Evolutionary conservation across 2,888 invertebrate species (phyloP).

Genomic region (Psylliodes chrysocephalus): DNA sequence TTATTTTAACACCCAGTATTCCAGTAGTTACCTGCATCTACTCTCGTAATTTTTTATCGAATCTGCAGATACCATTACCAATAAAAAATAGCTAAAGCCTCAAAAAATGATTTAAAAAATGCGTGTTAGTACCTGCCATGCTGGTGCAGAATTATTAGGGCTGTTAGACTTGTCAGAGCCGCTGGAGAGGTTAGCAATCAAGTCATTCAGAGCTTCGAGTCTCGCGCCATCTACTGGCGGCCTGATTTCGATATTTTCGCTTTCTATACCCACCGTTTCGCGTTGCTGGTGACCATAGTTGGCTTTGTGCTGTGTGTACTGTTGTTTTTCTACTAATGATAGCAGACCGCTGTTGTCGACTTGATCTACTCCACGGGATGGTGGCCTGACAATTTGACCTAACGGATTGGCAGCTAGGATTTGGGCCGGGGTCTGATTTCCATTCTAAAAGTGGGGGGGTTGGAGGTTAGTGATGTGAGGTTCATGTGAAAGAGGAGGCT

Average conservation of each 20-base stretch:
- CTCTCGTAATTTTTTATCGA: no score
- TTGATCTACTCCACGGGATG: conserved; percentile 51
- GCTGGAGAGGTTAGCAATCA: conserved; percentile 64
- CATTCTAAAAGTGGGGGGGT: conserved; percentile 51
- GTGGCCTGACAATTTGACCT: conserved; percentile 56
- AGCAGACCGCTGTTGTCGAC: conserved; percentile 60
- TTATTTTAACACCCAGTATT: no score
- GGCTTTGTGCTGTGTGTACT: conserved; percentile 31
- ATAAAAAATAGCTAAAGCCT: conserved; percentile 8
- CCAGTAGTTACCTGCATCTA: no score
- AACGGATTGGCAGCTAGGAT: conserved; percentile 60
- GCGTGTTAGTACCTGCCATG: conserved; percentile 64
- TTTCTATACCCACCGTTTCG: conserved; percentile 63
- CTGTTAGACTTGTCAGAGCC: conserved; percentile 63
- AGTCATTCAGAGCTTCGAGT: conserved; percentile 62
- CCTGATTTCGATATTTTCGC: conserved; percentile 46
- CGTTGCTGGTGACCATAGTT: conserved; percentile 30
- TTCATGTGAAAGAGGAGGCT: no score
- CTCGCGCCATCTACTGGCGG: conserved; percentile 47
- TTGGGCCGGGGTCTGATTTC: conserved; percentile 55
- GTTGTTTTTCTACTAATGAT: conserved; percentile 59
- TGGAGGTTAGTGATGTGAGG: conserved; percentile 4
- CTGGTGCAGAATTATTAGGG: conserved; percentile 60
- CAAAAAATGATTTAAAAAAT: conserved; percentile 22
- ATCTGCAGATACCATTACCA: no score